Evolutionary conservation across 2,113 vertebrate genomes (phyloP), one percentile per base, ranked within the genome.

Genomic region (Sinosuthora webbiana): DNA sequence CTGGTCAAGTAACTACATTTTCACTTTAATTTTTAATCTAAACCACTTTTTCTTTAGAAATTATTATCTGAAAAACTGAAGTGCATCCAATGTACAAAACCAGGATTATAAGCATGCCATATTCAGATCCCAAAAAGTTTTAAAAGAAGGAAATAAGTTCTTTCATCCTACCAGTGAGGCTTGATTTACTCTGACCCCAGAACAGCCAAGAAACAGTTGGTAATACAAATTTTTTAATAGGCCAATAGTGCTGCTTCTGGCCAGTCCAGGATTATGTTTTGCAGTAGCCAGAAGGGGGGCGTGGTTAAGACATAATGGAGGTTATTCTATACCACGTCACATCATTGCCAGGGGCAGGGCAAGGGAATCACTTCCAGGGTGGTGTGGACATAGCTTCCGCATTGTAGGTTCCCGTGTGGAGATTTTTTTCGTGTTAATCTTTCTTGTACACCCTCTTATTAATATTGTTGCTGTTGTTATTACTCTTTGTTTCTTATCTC

Each of bases 321-420:
- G 7, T 73, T 65, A 19, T 42, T 50, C 42, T 37, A 1, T 9
- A 16, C 5, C 23, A 41, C 47, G 16, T 55, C 24, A 14, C 28
- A 30, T 19, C 39, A 39, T 9, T 62, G 4, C 13, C 24, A 45
- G 15, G 33, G 15, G 8, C 9, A 23, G 30, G 16, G 24, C 24
- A n/a, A 47, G 4, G 19, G 20, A 63, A 13, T 30, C 28, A 55
- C 20, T 55, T 41, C 47, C 1, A 0, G 24, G 8, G 7, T 47
- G 25, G 15, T 10, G 6, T 13, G 28, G 20, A 20, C 30, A 7
- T 35, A 24, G 7, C 24, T 41, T 6, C 7, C 0, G 0, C 16
- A 41, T n/a, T 47, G 13, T 12, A 15, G 9, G 8, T 11, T 78
- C 64, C 15, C 33, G 10, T 30, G 20, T 11, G n/a, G 9, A 55